Evolutionary conservation across 2,888 invertebrate species (phyloP).

Genomic region (Leucoptera coffeella): DNA sequence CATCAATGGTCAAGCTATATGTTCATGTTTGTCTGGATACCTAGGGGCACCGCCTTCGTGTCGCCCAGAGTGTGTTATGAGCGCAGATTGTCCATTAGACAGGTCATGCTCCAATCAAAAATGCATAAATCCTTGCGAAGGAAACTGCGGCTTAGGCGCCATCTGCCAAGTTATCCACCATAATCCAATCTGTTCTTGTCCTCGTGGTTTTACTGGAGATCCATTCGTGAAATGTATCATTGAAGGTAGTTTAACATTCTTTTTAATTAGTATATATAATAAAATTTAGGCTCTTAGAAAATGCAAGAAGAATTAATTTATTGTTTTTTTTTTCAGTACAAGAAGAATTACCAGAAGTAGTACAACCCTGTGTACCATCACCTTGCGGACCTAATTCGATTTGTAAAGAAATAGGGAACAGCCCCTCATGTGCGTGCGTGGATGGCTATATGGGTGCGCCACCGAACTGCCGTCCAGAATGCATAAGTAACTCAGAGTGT

Average conservation of each 20-base stretch:
- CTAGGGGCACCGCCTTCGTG: slow-evolving; percentile 67
- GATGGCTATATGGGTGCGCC: slow-evolving; percentile 62
- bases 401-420: slow-evolving; percentile 53
- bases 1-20: slow-evolving; percentile 62
- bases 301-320: too few relatives aligned
- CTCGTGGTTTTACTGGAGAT: slow-evolving; percentile 61
- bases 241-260: too few relatives aligned
- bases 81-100: slow-evolving; percentile 60
- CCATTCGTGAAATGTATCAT: slow-evolving; percentile 62
- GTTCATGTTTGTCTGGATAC: slow-evolving; percentile 60
- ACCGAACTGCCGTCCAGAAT: slow-evolving; percentile 69
- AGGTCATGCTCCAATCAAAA: slow-evolving; percentile 65
- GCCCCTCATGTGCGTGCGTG: slow-evolving; percentile 68
- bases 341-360: slow-evolving; percentile 16
- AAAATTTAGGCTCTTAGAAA: too few relatives aligned
- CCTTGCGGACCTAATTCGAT: slow-evolving; percentile 70
- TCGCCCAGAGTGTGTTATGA: slow-evolving; percentile 65
- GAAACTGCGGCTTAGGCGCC: slow-evolving; percentile 65
- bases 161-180: slow-evolving; percentile 69
- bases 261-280: too few relatives aligned
- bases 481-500: slow-evolving; percentile 70
- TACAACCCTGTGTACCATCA: slow-evolving; percentile 63
- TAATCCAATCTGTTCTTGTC: slow-evolving; percentile 66
- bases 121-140: slow-evolving; percentile 67
- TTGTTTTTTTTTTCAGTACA: slow-evolving; percentile 13